phyloP scores from a whole-genome alignment of 2,113 vertebrate genomes.

The Gymnogyps californianus region DNA sequence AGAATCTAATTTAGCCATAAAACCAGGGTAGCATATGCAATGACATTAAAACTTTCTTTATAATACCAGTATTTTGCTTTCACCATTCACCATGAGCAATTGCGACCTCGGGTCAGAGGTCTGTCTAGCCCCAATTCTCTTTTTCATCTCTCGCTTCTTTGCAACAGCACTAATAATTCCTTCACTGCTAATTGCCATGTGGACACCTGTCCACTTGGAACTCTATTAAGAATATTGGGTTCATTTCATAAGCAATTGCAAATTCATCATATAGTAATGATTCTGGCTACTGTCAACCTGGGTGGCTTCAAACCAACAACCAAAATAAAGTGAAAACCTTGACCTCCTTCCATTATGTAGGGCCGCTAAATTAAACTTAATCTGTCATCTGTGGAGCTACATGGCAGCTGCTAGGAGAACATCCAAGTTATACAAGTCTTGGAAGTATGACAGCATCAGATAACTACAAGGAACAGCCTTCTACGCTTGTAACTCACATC shows the following conservation, averaged over 20 bases:
- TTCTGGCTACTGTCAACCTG: background rate
- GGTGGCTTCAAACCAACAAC: background rate
- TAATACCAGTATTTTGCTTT: background rate
- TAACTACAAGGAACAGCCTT: background rate
- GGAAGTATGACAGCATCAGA: background rate
- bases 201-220: background rate
- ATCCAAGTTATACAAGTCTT: background rate
- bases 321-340: slow-evolving; percentile 21
- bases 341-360: slow-evolving; percentile 26
- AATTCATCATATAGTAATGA: background rate
- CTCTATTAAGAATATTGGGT: background rate
- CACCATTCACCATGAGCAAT: background rate
- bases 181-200: background rate
- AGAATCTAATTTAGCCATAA: background rate
- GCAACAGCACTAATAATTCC: background rate
- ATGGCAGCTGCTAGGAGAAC: background rate
- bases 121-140: background rate
- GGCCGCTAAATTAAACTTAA: background rate
- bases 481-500: background rate
- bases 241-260: background rate
- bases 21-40: background rate
- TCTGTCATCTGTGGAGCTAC: background rate
- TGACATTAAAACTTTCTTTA: background rate
- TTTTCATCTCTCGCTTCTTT: background rate
- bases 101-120: background rate